Base-by-base conservation (phyloP, 92 coral and sea anemone genomes). In the Palythoa grandis region DNA sequence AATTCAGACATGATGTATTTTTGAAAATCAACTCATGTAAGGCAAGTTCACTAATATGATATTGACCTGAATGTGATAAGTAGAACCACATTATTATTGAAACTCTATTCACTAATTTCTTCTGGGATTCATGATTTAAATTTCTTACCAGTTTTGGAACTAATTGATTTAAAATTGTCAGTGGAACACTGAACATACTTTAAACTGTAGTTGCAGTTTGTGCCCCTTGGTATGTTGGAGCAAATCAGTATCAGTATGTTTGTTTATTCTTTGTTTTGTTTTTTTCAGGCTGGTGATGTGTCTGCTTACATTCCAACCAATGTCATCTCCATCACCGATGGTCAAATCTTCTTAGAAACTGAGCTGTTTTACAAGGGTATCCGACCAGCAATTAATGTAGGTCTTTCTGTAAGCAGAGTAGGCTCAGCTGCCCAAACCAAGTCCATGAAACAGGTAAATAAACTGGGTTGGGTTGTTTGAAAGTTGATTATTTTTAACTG, bases 371-470 rank as follows among this genome's bases (percentile, higher is more conserved):
- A 93, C 94, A 96, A 96, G 92, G 99, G 99, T 87, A 96, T 96
- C 72, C 98, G 99, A 67, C 99, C 99, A 24, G 98, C 99, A 54
- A 96, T 96, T 90, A 96, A 96, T 58, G 99, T 96, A 23, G 99
- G 99, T 76, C 86, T 96, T 92, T 96, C 99, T 90, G 99, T 96
- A 56, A 96, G 99, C 87, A 91, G 99, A 66, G 99, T 96, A 0
- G 99, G 99, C 24, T 93, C 99, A 77, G 99, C 99, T 83, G 98
- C 99, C 16, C 99, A 96, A 85, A 96, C 99, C 70, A 96, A 96
- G 91, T 95, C 99, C 84, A 96, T 96, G 99, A 96, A 96, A 82
- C 99, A 95, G 99, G 99, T 96, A 61, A 15, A 19, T 13, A 0
- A 43, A 17, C 25, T 19, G 11, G 29, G 23, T 63, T 19, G 61